Conservation (phyloP, 2,888 invertebrate genomes). For the Chloroclystis v-ata region DNA sequence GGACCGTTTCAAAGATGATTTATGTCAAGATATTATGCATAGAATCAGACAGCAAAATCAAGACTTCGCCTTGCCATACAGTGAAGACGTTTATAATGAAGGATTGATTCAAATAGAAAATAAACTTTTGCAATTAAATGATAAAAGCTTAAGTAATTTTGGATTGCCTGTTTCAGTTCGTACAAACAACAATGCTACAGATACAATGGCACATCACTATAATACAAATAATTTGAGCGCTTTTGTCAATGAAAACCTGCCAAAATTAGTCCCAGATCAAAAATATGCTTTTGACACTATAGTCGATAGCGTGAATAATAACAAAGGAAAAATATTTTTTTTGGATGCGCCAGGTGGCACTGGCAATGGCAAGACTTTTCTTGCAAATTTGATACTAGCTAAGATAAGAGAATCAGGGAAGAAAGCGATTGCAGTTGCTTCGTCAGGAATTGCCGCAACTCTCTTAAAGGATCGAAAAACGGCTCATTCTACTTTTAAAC, state of each 20-base stretch:
- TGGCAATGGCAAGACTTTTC: slow-evolving; percentile 30
- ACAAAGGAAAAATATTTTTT: background rate
- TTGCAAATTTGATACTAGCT: slow-evolving; percentile 30
- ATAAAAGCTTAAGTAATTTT: background rate
- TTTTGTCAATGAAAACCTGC: background rate
- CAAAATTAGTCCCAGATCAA: background rate
- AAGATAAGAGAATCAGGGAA: slow-evolving; percentile 29
- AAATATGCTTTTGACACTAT: no score
- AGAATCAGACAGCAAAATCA: slow-evolving; percentile 10
- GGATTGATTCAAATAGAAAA: background rate
- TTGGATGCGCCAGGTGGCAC: slow-evolving; percentile 18
- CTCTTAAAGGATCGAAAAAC: slow-evolving; percentile 30
- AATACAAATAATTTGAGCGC: background rate
- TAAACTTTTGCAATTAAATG: background rate
- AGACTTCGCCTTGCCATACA: background rate
- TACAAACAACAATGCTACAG: background rate
- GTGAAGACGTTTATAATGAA: background rate
- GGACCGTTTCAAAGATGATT: background rate
- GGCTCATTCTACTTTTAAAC: slow-evolving; percentile 37
- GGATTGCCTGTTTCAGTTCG: background rate
- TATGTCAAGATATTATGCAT: slow-evolving; percentile 9
- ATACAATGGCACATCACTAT: background rate
- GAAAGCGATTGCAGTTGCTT: slow-evolving; percentile 32
- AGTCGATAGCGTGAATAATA: background rate
- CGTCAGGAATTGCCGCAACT: slow-evolving; percentile 34